Evolutionary conservation across 2,797 vertebrate genomes (phyloP).

Genomic region (Denticeps clupeoides): DNA sequence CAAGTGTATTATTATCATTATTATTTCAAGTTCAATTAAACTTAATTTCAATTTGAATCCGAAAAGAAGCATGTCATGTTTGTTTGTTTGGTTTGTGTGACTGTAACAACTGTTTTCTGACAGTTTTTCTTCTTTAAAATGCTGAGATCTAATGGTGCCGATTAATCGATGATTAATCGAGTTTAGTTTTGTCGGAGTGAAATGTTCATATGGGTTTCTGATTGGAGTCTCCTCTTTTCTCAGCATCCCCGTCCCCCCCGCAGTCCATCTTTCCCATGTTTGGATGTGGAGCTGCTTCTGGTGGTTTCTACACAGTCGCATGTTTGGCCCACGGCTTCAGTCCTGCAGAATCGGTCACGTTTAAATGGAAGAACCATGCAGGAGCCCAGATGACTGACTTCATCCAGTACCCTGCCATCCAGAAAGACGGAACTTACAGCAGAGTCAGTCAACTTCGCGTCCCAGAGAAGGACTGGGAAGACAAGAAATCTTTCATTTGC

Average conservation of each 20-base stretch:
- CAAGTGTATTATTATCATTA: too few relatives aligned
- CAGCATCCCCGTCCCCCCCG: constrained; percentile 6
- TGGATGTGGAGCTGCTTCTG: constrained; percentile 25
- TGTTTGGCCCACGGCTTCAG: constrained; percentile 43
- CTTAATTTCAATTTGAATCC: too few relatives aligned
- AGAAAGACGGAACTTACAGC: neutral
- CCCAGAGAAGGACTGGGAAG: constrained; percentile 22
- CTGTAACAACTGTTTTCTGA: too few relatives aligned
- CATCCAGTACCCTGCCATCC: constrained; percentile 42
- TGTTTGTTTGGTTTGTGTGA: too few relatives aligned
- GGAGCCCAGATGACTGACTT: neutral
- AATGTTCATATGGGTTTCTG: neutral
- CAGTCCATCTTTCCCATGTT: constrained; percentile 28
- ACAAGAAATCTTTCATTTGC: constrained; percentile 2
- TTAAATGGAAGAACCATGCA: constrained; percentile 25
- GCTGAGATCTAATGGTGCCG: too few relatives aligned
- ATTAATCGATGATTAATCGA: too few relatives aligned
- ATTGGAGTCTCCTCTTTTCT: neutral
- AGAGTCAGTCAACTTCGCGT: constrained; percentile 45
- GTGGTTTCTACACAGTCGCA: constrained; percentile 32
- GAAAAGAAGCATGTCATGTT: too few relatives aligned
- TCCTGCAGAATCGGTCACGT: constrained; percentile 28
- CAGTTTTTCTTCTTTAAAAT: too few relatives aligned
- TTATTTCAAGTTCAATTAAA: too few relatives aligned
- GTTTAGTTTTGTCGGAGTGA: neutral